A percentile compares a stretch with the other conserved stretches of the same genome.
phyloP scores from a whole-genome alignment of 2,888 invertebrate species.

The Parascotia fuliginaria region DNA sequence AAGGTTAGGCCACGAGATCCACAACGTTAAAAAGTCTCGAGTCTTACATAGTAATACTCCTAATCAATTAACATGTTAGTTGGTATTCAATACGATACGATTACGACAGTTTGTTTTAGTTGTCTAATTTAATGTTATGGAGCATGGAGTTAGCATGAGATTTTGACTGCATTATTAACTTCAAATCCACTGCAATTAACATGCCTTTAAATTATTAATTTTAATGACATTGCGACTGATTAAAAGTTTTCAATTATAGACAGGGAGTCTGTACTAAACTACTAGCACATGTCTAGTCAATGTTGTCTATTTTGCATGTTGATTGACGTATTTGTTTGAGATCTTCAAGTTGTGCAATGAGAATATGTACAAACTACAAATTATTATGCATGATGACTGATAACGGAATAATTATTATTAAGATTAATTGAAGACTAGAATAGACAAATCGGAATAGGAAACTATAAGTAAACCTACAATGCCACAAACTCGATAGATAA shows the following conservation, averaged over 20 bases:
- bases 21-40: conserved; percentile 19
- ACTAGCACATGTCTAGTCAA: conserved; percentile 22
- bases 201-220: conserved; percentile 28
- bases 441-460: conserved; percentile 51
- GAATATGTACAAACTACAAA: conserved; percentile 74
- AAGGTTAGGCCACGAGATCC: conserved; percentile 33
- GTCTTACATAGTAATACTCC: conserved; percentile 14
- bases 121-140: conserved; percentile 8
- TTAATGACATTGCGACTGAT: conserved; percentile 10
- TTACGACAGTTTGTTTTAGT: conserved; percentile 19
- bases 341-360: conserved; percentile 72
- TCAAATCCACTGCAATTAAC: conserved; percentile 69
- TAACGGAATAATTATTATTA: conserved; percentile 53
- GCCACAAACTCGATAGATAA: conserved; percentile 37
- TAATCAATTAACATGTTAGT: conserved; percentile 30
- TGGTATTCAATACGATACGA: conserved; percentile 17
- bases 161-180: conserved; percentile 43
- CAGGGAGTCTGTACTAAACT: conserved; percentile 19
- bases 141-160: conserved; percentile 8
- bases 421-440: conserved; percentile 72
- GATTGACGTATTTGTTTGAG: conserved; percentile 29
- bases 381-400: conserved; percentile 55
- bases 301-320: conserved; percentile 16
- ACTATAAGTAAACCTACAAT: conserved; percentile 34
- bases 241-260: conserved; percentile 1